Percentiles rank a stretch among this genome's conserved stretches.
Evolutionary conservation across 1,140 invertebrate species (phyloP).

Genomic region (Liolophura sinensis): DNA sequence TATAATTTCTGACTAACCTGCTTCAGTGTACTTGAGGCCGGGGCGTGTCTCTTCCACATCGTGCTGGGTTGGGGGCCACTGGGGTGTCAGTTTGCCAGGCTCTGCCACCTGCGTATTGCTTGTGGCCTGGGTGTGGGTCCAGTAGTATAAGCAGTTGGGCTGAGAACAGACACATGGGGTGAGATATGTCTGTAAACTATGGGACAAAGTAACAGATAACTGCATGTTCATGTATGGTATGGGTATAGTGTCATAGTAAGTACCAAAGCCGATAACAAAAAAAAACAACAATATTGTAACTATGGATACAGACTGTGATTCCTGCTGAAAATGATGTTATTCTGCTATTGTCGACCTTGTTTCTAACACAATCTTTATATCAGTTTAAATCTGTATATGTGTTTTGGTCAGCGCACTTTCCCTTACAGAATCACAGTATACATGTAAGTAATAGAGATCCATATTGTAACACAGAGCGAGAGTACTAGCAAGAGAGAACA

Average conservation of each 20-base stretch:
- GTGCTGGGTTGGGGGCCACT: slow-evolving; percentile 59
- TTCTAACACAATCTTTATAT: no score
- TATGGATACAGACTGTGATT: no score
- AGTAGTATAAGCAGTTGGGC: slow-evolving; percentile 87
- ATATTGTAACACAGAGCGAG: no score
- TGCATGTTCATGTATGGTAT: neutral
- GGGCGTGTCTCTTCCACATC: slow-evolving; percentile 40
- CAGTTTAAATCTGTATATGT: no score
- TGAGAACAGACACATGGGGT: slow-evolving; percentile 57
- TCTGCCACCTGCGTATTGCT: slow-evolving; percentile 65
- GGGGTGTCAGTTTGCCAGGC: slow-evolving; percentile 69
- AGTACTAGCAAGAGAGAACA: no score
- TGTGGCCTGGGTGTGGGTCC: slow-evolving; percentile 77
- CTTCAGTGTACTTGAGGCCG: slow-evolving; percentile 61
- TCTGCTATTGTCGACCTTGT: no score
- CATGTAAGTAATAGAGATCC: no score
- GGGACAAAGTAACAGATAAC: neutral
- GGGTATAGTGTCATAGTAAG: neutral
- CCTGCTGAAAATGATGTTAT: no score
- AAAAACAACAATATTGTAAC: no score
- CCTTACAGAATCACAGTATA: no score
- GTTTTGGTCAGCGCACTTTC: no score
- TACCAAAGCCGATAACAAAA: slow-evolving; percentile 4
- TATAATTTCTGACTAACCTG: slow-evolving; percentile 41
- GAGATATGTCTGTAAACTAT: neutral